A percentile compares a stretch with the other conserved stretches of the same genome.
phyloP scores from a whole-genome alignment of 2,888 invertebrate genomes.

The Hetaerina titia region DNA sequence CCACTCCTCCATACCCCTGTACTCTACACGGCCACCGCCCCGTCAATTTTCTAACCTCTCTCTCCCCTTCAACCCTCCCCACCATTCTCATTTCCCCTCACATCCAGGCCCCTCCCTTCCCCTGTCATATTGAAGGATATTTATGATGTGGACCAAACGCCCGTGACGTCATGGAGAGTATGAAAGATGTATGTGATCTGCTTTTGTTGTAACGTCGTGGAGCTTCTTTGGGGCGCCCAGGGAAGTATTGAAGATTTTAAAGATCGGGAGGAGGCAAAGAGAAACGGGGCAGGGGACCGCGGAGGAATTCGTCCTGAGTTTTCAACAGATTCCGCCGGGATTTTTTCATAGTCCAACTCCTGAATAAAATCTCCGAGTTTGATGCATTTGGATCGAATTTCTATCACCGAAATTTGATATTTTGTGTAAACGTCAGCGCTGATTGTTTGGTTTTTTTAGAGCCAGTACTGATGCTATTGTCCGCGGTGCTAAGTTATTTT shows the following conservation, averaged over 20 bases:
- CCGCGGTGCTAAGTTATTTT: no score
- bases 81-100: neutral
- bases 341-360: neutral
- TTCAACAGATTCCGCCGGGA: neutral
- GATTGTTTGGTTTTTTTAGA: no score
- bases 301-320: neutral
- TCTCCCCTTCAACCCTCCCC: neutral
- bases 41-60: neutral
- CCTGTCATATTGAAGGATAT: constrained; percentile 8
- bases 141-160: constrained; percentile 27
- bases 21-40: neutral
- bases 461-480: no score
- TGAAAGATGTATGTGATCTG: neutral
- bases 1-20: neutral
- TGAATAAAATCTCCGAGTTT: neutral
- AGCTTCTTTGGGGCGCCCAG: neutral
- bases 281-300: neutral
- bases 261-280: neutral
- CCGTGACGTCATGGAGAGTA: neutral
- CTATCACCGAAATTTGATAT: neutral
- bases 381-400: neutral
- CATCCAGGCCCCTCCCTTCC: neutral
- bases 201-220: neutral
- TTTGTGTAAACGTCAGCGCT: neutral
- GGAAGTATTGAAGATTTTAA: neutral